Percentiles rank a stretch among this genome's conserved stretches.
Evolutionary conservation across 2,113 vertebrate genomes (phyloP).

Genomic region (Oceanodroma tethys): DNA sequence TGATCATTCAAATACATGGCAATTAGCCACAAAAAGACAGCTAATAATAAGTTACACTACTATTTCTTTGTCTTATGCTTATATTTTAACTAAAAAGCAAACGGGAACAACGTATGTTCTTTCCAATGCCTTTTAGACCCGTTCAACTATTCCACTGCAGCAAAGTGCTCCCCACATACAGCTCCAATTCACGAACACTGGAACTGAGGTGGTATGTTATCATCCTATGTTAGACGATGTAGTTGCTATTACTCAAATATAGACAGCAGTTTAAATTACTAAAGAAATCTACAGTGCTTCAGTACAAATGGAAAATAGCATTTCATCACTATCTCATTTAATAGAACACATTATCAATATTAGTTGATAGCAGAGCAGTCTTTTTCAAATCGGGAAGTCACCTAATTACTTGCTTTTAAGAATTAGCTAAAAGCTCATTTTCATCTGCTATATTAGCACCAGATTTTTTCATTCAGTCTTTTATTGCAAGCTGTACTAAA

Average conservation of each 20-base stretch:
- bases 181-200: not conserved
- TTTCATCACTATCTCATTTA: not conserved
- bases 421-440: not conserved
- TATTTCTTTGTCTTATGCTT: not conserved
- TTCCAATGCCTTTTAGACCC: not conserved
- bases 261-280: not conserved
- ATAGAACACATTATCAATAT: not conserved
- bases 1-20: not conserved
- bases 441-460: not conserved
- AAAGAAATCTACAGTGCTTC: not conserved
- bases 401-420: not conserved
- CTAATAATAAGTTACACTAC: not conserved
- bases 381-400: not conserved
- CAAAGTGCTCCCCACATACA: not conserved
- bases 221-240: not conserved
- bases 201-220: not conserved
- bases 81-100: not conserved
- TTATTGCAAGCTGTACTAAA: not conserved
- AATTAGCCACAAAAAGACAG: not conserved
- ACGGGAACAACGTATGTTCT: fast-evolving
- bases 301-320: not conserved
- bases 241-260: not conserved
- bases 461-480: not conserved
- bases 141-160: not conserved
- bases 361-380: not conserved